These are phyloP conservation scores for Crepidodera aurea DNA, from an alignment of 2,888 invertebrate genomes.

Conservation along the genomic window DNA sequence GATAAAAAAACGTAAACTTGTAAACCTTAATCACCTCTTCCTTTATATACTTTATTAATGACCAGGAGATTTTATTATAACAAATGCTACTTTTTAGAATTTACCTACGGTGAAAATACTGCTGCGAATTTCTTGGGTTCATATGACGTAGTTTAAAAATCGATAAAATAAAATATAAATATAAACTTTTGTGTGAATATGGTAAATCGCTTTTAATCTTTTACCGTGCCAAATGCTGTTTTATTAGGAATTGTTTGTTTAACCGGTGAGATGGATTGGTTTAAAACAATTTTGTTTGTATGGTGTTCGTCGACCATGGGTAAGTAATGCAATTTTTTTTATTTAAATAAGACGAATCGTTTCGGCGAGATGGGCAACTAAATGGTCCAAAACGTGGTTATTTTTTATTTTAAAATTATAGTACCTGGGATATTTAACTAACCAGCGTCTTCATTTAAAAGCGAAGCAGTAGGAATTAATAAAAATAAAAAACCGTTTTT, in stretches of 20 bases:
- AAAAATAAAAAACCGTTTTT: too few species aligned
- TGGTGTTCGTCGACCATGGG: not conserved
- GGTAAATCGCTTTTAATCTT: not conserved
- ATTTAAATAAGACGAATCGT: too few species aligned
- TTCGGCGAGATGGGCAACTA: too few species aligned
- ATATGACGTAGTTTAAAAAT: constrained; percentile 3
- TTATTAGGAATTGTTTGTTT: constrained; percentile 12
- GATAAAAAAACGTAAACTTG: not conserved
- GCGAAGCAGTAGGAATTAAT: too few species aligned
- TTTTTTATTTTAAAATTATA: too few species aligned
- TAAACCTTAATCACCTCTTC: not conserved
- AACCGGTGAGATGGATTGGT: constrained; percentile 4
- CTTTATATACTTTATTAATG: not conserved
- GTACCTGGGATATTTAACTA: too few species aligned
- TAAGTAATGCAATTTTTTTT: too few species aligned
- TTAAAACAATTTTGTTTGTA: not conserved
- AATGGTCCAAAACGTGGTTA: too few species aligned
- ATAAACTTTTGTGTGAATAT: not conserved
- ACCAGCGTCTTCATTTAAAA: too few species aligned
- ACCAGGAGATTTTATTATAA: not conserved
- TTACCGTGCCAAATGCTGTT: not conserved
- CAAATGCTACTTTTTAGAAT: not conserved
- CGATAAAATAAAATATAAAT: constrained; percentile 1
- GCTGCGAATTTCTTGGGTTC: not conserved
- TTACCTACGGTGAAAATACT: not conserved